These are phyloP conservation scores for Theretra japonica DNA, from an alignment of 2,888 invertebrate species.

Conservation along the genomic window DNA sequence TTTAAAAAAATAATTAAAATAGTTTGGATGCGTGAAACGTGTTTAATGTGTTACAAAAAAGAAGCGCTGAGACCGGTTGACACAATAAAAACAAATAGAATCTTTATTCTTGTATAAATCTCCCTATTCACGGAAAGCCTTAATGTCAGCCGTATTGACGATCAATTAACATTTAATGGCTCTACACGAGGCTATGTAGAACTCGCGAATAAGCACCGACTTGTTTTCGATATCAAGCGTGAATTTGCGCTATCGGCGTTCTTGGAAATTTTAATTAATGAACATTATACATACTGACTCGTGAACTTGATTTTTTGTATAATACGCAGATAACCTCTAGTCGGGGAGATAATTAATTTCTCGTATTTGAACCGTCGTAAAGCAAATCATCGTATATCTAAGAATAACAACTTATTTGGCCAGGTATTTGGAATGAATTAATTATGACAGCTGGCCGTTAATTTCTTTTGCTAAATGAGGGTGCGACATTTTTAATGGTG, in stretches of 20 bases:
- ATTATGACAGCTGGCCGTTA: not conserved
- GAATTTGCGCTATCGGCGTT: slow-evolving; percentile 20
- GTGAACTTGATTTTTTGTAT: slow-evolving; percentile 38
- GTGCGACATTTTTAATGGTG: too few species aligned
- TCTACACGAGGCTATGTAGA: slow-evolving; percentile 22
- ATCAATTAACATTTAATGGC: slow-evolving; percentile 56
- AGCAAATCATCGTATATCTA: not conserved
- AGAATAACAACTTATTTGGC: not conserved
- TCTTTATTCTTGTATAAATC: slow-evolving; percentile 29
- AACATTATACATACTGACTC: slow-evolving; percentile 33
- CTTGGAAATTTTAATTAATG: slow-evolving; percentile 29
- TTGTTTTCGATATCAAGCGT: slow-evolving; percentile 10
- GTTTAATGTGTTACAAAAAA: slow-evolving; percentile 1
- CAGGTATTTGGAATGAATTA: not conserved
- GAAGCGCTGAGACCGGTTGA: slow-evolving; percentile 27
- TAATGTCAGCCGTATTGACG: slow-evolving; percentile 48
- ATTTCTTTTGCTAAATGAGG: too few species aligned
- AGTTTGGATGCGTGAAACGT: not conserved
- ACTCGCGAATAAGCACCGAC: slow-evolving; percentile 9
- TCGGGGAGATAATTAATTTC: slow-evolving; percentile 34
- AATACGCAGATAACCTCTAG: slow-evolving; percentile 35
- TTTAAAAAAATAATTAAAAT: not conserved
- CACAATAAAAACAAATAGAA: slow-evolving; percentile 36
- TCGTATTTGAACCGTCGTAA: not conserved
- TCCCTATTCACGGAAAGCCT: slow-evolving; percentile 48